Evolutionary conservation across 1,140 invertebrate genomes (phyloP), one percentile per base, ranked within the genome.

Genomic region (Armadillidium nasatum): DNA sequence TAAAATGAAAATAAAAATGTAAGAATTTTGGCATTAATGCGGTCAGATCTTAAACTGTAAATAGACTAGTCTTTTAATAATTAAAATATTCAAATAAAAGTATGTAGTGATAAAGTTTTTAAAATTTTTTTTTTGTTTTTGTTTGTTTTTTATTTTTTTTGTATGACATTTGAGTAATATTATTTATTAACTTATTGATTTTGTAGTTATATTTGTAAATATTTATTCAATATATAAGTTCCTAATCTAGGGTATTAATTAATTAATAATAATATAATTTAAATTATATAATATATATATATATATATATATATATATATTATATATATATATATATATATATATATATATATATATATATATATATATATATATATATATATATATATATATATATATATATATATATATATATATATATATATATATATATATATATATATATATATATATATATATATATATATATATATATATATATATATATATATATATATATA

Each of bases 331-430:
- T 60, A 15, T 15, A 15, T 15, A 60, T 60, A 60, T 60, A 60
- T 60, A 60, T 60, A 60, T 60, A 60, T 60, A 60, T 60, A 60
- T 60, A 60, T 33, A 60, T 60, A 60, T 60, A 60, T 60, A 60
- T 60, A 60, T 60, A 60, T 33, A 60, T 60, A 60, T 60, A 60
- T 60, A 60, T 60, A 60, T 60, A 60, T 60, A 60, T 60, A 60
- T 60, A 60, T 60, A 60, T 60, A 4, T 33, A 33, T 3, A 33
- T 33, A 33, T 33, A 33, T 33, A 33, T 33, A 33, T 33, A 33
- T 33, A 33, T 33, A 33, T 33, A 33, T 33, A 33, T 33, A 33
- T 33, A 33, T 33, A 33, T 33, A 33, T 33, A 33, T 33, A 33
- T 33, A 33, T 33, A 33, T 33, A 33, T 33, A 33, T 33, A 33